Percentiles rank a stretch among this genome's conserved stretches.
Evolutionary conservation across 2,797 vertebrate genomes (phyloP).

Genomic region (Hapalemur alaotrensis): DNA sequence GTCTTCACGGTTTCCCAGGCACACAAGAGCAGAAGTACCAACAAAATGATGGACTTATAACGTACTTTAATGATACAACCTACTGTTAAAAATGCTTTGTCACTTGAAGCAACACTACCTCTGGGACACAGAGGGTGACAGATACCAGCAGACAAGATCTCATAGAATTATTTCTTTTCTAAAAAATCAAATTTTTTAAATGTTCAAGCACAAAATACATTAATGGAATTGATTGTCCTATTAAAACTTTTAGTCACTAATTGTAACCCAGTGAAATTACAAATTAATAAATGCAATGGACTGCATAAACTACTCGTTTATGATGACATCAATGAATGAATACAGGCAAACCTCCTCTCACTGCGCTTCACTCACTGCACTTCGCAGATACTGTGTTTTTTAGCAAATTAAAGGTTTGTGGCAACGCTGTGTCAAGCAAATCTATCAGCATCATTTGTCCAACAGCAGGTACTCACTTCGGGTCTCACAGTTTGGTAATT

Average conservation of each 20-base stretch:
- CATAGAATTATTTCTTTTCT: not conserved
- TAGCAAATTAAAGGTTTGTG: not conserved
- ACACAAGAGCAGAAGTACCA: not conserved
- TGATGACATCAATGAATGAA: not conserved
- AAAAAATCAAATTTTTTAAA: not conserved
- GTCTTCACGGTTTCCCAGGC: not conserved
- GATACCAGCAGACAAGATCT: not conserved
- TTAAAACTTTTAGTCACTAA: constrained; percentile 30
- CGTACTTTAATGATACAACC: not conserved
- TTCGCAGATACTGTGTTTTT: not conserved
- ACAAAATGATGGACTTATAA: not conserved
- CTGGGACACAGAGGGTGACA: not conserved
- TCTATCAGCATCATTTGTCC: not conserved
- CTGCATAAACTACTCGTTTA: not conserved
- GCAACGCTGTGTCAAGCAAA: not conserved
- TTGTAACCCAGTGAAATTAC: not conserved
- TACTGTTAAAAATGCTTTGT: not conserved
- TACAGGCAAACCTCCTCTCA: not conserved
- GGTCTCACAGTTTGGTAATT: not conserved
- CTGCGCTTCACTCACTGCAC: not conserved
- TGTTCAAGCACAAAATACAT: not conserved
- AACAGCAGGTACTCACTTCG: not conserved
- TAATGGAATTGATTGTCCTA: not conserved
- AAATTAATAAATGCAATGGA: constrained; percentile 43
- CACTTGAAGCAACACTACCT: not conserved